phyloP scores from a whole-genome alignment of 2,888 invertebrate genomes.

The Eupithecia subfuscata region DNA sequence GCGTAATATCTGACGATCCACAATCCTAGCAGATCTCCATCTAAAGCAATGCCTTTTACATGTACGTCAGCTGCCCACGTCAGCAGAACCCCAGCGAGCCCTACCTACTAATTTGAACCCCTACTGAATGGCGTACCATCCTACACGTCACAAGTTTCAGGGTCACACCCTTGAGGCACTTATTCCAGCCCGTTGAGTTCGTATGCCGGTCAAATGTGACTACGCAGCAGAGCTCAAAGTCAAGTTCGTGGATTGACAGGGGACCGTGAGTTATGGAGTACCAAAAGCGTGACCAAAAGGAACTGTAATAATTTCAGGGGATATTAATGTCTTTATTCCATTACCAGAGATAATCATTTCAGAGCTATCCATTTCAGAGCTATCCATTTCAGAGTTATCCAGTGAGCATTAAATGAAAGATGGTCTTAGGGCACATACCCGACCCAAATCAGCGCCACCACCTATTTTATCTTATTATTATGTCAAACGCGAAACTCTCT shows the following conservation, averaged over 20 bases:
- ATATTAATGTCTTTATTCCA: neutral
- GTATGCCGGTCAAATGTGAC: slow-evolving; percentile 40
- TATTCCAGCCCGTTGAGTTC: slow-evolving; percentile 37
- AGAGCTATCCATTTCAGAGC: too few species aligned
- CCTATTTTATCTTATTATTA: too few species aligned
- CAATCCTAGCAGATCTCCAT: neutral
- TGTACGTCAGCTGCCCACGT: neutral
- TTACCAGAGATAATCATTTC: too few species aligned
- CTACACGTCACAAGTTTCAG: slow-evolving; percentile 40
- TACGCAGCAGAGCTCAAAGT: slow-evolving; percentile 21
- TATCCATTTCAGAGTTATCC: too few species aligned
- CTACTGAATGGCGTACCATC: slow-evolving; percentile 10
- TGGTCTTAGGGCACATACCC: too few species aligned
- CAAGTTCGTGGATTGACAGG: slow-evolving; percentile 23
- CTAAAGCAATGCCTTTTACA: neutral
- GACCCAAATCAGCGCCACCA: too few species aligned
- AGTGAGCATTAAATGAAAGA: neutral
- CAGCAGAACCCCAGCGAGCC: neutral
- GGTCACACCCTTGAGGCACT: slow-evolving; percentile 42
- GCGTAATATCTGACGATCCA: neutral
- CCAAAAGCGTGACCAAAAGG: neutral
- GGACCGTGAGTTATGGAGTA: neutral
- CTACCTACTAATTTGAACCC: slow-evolving; percentile 17
- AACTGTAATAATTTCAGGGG: neutral
- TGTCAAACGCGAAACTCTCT: too few species aligned